Base-by-base conservation (phyloP, 1,140 invertebrate genomes). In the Calycopis cecrops region DNA sequence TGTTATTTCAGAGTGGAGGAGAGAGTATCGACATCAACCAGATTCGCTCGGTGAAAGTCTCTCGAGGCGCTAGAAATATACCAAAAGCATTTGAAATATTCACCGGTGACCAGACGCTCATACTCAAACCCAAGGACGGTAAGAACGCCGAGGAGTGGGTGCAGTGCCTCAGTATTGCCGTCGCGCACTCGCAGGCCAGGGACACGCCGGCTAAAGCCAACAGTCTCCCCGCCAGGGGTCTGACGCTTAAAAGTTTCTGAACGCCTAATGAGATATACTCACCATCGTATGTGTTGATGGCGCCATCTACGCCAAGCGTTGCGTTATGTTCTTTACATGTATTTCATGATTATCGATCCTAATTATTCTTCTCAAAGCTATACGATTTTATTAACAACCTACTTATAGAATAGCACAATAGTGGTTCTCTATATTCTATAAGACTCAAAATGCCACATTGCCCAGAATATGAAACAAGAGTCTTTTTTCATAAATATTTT, bases 41-140 rank as follows among this genome's bases (percentile, higher is more conserved):
- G 85, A 97, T 98, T 55, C 91, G 96, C 34, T 97, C 94, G 61
- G 96, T 98, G 0, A 96, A 97, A 79, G 96, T 97, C 8, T 94
- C 93, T 0, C 89, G 94, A 54, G 93, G 93, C 14, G 94, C 93
- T 47, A 91, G 95, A 52, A 96, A 96, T 73, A 97, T 98, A 73
- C 96, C 97, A 9, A 97, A 96, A 85, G 96, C 96, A 1, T 98
- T 98, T 88, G 97, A 98, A 89, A 98, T 98, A 60, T 98, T 98
- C 85, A 98, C 97, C 0, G 94, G 94, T 48, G 95, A 98, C 76
- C 94, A 96, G 76, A 95, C 94, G 8, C 92, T 96, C 67, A 95
- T 97, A 68, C 90, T 98, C 51, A 98, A 98, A 88, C 96, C 97
- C 6, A 97, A 96, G 85, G 96, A 96, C 76, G 94, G 94, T n/a